Conservation (phyloP, 2,113 vertebrate species). For the Cnemophilus loriae region DNA sequence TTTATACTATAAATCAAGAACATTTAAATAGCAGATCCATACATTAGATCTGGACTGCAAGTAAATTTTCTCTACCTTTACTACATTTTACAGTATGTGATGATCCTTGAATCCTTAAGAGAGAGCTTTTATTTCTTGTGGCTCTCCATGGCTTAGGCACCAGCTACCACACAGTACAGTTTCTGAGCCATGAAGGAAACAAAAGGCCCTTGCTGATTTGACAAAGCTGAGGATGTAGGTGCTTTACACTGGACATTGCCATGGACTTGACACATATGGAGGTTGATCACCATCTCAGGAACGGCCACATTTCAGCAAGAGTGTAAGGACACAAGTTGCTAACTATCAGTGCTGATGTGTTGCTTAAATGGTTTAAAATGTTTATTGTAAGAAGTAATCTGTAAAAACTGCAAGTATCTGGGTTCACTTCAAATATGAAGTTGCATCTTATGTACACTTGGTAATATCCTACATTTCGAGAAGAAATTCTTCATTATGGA, state of each 20-base stretch:
- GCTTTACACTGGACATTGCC: not conserved
- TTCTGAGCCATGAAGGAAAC: not conserved
- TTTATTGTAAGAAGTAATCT: not conserved
- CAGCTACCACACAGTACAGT: accelerated
- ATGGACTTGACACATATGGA: accelerated
- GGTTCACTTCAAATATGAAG: not conserved
- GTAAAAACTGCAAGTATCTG: not conserved
- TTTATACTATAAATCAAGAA: not conserved
- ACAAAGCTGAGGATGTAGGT: not conserved
- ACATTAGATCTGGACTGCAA: not conserved
- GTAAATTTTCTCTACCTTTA: not conserved
- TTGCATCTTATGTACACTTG: not conserved
- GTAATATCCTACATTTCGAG: not conserved
- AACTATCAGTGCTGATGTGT: not conserved
- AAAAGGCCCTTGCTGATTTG: not conserved
- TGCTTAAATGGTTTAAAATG: not conserved
- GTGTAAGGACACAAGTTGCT: not conserved
- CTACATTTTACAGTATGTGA: not conserved
- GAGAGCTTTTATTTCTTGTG: not conserved
- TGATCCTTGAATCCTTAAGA: not conserved
- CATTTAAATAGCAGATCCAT: not conserved
- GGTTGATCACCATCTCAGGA: not conserved
- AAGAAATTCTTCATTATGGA: not conserved
- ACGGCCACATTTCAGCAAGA: not conserved
- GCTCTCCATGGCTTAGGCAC: not conserved